Percentiles rank a stretch among this genome's conserved stretches.
Evolutionary conservation across 2,797 vertebrate genomes (phyloP).

Genomic region (Mergus octosetaceus): DNA sequence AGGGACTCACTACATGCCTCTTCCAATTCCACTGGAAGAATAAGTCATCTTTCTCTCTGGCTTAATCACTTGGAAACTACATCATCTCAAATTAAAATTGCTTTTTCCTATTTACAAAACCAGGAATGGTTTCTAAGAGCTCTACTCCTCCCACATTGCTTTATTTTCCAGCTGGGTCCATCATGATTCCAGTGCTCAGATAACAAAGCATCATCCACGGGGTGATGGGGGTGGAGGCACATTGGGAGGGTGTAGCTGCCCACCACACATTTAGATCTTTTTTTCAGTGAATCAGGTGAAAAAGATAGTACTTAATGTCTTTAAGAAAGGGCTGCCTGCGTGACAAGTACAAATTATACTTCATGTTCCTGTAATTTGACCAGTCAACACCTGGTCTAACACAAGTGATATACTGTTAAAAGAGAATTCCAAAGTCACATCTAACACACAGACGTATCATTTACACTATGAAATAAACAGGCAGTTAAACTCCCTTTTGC

Average conservation of each 20-base stretch:
- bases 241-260: not conserved
- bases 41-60: constrained; percentile 24
- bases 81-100: constrained; percentile 36
- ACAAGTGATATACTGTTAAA: constrained; percentile 52
- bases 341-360: constrained; percentile 63
- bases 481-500: constrained; percentile 26
- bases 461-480: constrained; percentile 64
- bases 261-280: constrained; percentile 31
- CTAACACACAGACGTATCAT: constrained; percentile 1
- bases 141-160: not conserved
- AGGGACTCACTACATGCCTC: not conserved
- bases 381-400: constrained; percentile 63
- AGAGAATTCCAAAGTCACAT: constrained; percentile 58
- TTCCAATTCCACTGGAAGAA: constrained; percentile 42
- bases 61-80: constrained; percentile 48
- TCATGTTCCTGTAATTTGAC: constrained; percentile 64
- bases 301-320: constrained; percentile 43
- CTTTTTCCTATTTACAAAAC: constrained; percentile 55
- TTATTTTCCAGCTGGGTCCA: constrained; percentile 48
- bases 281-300: constrained; percentile 57
- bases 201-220: constrained; percentile 20
- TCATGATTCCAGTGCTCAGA: constrained; percentile 22
- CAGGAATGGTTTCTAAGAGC: constrained; percentile 44
- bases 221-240: not conserved
- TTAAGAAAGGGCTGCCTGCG: constrained; percentile 40